These are phyloP conservation scores for Ispidina picta DNA, from an alignment of 2,797 vertebrate genomes.

Conservation along the genomic window DNA sequence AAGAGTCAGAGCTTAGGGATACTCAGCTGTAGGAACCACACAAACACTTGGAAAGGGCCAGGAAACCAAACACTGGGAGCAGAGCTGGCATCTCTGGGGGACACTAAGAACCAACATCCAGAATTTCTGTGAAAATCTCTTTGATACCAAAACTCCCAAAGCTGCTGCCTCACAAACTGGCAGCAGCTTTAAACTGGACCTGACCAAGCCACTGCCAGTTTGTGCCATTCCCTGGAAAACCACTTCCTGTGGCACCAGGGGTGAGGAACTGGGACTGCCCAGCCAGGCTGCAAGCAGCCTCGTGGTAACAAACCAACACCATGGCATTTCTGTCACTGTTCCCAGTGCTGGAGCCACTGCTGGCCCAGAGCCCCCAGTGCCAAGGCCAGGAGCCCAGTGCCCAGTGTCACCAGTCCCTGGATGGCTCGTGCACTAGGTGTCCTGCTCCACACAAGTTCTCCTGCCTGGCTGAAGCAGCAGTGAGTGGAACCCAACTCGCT, in stretches of 20 bases:
- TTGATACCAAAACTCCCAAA: conserved; percentile 44
- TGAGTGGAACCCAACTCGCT: background rate
- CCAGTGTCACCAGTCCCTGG: background rate
- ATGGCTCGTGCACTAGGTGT: fast-evolving
- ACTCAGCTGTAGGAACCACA: conserved; percentile 42
- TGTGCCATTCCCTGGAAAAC: background rate
- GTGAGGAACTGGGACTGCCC: fast-evolving
- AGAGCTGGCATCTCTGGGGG: background rate
- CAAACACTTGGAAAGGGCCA: conserved; percentile 28
- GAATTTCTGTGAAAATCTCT: conserved; percentile 53
- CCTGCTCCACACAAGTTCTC: background rate
- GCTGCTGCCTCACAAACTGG: too few species aligned
- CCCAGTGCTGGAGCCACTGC: fast-evolving
- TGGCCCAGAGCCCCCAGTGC: background rate
- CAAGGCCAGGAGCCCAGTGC: background rate
- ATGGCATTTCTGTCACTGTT: fast-evolving
- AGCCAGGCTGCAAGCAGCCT: background rate
- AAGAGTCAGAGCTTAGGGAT: conserved; percentile 7
- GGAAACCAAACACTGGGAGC: background rate
- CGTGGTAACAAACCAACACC: fast-evolving
- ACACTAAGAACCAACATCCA: conserved; percentile 30
- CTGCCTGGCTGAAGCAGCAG: background rate
- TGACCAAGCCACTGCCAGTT: too few species aligned
- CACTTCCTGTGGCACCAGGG: background rate
- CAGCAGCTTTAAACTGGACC: conserved; percentile 27